These are phyloP conservation scores for Oncorhynchus gorbuscha DNA, from an alignment of 2,113 vertebrate genomes.

Conservation along the genomic window DNA sequence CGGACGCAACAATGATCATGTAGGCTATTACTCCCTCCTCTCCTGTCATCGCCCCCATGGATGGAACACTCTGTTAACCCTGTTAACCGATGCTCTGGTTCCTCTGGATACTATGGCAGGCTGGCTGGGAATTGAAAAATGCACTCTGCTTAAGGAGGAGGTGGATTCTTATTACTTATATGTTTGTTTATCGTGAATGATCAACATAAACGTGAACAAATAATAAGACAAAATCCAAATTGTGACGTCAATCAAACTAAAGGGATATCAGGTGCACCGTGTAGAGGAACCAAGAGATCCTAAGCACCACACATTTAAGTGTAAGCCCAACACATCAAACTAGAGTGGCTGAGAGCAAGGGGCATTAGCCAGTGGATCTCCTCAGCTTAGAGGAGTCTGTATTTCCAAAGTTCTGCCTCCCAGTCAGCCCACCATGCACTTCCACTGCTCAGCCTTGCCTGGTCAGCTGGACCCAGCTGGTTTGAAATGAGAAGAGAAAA, in stretches of 20 bases:
- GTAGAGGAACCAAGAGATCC: too few relatives aligned
- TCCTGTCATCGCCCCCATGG: neutral
- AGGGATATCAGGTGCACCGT: neutral
- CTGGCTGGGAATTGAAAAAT: too few relatives aligned
- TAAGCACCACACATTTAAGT: too few relatives aligned
- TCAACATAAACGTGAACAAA: neutral
- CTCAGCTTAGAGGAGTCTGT: conserved; percentile 11
- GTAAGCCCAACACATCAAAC: neutral
- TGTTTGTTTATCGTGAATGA: neutral
- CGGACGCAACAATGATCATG: too few relatives aligned
- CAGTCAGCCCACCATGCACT: neutral
- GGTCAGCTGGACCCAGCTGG: conserved; percentile 14
- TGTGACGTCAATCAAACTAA: neutral
- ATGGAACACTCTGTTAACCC: neutral
- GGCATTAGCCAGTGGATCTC: conserved; percentile 8
- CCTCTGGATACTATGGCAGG: too few relatives aligned
- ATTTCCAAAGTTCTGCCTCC: neutral
- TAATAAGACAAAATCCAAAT: too few relatives aligned
- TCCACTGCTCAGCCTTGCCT: neutral
- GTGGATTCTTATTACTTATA: neutral
- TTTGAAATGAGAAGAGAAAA: conserved; percentile 12
- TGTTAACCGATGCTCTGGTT: neutral
- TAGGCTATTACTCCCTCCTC: neutral
- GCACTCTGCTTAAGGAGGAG: too few relatives aligned
- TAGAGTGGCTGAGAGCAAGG: neutral